Percentiles rank a stretch among this genome's conserved stretches.
These are phyloP conservation scores for Apostichopus japonicus DNA, from an alignment of 35 echinoderm and acorn worm genomes.

Conservation along the genomic window DNA sequence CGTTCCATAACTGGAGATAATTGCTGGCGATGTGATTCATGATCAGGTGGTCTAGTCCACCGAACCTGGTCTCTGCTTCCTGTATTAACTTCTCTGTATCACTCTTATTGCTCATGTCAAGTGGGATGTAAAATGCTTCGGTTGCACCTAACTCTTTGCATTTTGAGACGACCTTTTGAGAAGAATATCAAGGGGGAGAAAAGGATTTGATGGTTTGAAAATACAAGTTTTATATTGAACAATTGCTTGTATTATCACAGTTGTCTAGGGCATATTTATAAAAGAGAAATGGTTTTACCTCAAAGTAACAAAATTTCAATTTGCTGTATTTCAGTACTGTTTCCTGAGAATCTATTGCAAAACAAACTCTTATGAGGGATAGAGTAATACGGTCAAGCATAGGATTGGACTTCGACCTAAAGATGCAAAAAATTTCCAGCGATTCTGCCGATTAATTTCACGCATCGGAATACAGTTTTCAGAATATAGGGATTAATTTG, in stretches of 20 bases:
- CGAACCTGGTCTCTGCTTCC: slow-evolving; percentile 75
- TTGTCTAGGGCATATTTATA: not conserved
- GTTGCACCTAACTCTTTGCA: slow-evolving; percentile 92
- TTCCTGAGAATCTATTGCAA: too few relatives aligned
- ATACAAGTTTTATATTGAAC: not conserved
- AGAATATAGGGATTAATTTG: too few relatives aligned
- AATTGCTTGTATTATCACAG: not conserved
- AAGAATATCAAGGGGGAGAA: not conserved
- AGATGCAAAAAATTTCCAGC: not conserved
- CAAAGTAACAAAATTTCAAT: too few relatives aligned
- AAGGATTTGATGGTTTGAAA: not conserved
- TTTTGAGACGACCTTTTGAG: slow-evolving; percentile 79
- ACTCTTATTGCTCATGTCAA: slow-evolving; percentile 81
- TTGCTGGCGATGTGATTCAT: slow-evolving; percentile 86
- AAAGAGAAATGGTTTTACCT: not conserved
- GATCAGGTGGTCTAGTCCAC: slow-evolving; percentile 87
- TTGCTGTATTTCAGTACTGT: too few relatives aligned
- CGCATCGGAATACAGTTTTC: too few relatives aligned
- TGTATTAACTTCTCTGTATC: slow-evolving; percentile 76
- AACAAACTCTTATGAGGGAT: too few relatives aligned
- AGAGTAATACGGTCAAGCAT: too few relatives aligned
- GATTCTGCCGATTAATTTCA: too few relatives aligned
- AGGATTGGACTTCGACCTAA: too few relatives aligned
- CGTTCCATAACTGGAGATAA: slow-evolving; percentile 75
- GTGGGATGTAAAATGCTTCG: slow-evolving; percentile 82